Conservation (phyloP, 2,113 vertebrate species). For the Dipodomys spectabilis region DNA sequence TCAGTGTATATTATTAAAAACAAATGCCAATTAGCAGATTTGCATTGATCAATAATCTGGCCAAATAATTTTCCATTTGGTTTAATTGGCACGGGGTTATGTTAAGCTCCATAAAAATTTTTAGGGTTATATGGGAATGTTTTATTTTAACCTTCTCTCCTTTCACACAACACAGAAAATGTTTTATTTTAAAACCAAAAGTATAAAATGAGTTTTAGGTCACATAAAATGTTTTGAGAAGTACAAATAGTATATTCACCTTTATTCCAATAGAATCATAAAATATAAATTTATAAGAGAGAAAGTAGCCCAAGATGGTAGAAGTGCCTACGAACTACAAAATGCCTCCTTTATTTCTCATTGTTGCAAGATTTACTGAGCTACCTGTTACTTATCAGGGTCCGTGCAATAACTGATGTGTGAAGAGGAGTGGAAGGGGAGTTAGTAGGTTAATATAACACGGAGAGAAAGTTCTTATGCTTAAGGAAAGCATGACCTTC, state of each 20-base stretch:
- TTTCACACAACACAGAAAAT: not conserved
- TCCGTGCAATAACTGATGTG: not conserved
- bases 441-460: not conserved
- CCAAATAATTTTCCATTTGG: not conserved
- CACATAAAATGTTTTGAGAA: slow-evolving; percentile 23
- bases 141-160: not conserved
- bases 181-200: slow-evolving; percentile 30
- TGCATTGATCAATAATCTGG: slow-evolving; percentile 41
- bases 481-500: not conserved
- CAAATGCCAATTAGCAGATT: slow-evolving; percentile 38
- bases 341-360: not conserved
- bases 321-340: not conserved
- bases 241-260: not conserved
- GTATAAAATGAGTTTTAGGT: not conserved
- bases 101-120: not conserved
- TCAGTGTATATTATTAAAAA: slow-evolving; percentile 43
- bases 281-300: not conserved
- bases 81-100: not conserved
- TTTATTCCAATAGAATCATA: slow-evolving; percentile 9
- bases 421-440: no score
- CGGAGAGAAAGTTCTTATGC: not conserved
- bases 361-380: not conserved
- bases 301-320: not conserved
- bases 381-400: not conserved
- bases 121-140: not conserved